Conservation (phyloP, 1,140 invertebrate species). For the Drosophila orosa region DNA sequence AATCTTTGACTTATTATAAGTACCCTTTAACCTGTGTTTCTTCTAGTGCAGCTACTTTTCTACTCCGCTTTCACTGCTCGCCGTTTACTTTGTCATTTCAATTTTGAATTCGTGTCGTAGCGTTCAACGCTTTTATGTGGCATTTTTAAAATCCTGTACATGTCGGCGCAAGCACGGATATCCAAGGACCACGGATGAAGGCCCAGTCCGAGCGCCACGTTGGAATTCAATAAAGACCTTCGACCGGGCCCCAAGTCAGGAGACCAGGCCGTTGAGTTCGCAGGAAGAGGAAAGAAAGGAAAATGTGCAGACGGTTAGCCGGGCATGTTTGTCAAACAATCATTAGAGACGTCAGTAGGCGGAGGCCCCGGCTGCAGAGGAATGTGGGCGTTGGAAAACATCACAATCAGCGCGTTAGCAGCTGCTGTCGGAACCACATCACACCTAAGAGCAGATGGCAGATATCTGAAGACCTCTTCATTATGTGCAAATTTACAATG, state of each 20-base stretch:
- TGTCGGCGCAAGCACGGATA: conserved; percentile 56
- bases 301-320: conserved; percentile 27
- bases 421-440: conserved; percentile 29
- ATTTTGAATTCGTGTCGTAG: conserved; percentile 77
- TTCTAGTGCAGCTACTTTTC: conserved; percentile 19
- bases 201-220: conserved; percentile 23
- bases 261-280: conserved; percentile 1
- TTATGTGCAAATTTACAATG: conserved; percentile 45
- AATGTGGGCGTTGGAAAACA: conserved; percentile 54
- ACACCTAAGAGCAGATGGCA: conserved; percentile 24
- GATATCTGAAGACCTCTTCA: conserved; percentile 52
- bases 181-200: conserved; percentile 35
- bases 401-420: conserved; percentile 70
- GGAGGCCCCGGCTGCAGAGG: conserved; percentile 15
- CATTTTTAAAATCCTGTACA: conserved; percentile 78
- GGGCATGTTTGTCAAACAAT: conserved; percentile 76
- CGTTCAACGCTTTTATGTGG: conserved; percentile 68
- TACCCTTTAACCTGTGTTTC: neutral
- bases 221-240: conserved; percentile 76
- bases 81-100: conserved; percentile 71
- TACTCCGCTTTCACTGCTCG: conserved; percentile 17
- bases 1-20: neutral
- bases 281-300: neutral
- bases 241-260: conserved; percentile 15
- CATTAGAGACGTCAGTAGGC: conserved; percentile 71